These are phyloP conservation scores for Periophthalmus magnuspinnatus DNA, from an alignment of 2,797 vertebrate genomes.

Conservation along the genomic window DNA sequence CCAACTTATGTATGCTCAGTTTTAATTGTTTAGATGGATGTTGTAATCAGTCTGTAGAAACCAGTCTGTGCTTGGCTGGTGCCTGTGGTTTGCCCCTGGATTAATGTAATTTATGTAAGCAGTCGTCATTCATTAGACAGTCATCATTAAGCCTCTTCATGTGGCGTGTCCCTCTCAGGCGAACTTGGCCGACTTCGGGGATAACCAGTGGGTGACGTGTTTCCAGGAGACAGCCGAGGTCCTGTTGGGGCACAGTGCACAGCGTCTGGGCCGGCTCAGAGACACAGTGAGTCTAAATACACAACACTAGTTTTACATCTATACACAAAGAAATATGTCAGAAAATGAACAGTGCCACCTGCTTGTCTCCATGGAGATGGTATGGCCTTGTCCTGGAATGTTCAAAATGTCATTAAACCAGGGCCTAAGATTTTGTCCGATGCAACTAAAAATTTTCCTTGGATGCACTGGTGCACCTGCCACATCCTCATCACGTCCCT, in stretches of 20 bases:
- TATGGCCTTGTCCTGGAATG: too few relatives aligned
- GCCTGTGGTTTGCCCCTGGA: conserved; percentile 8
- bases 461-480: too few relatives aligned
- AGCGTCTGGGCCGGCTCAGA: conserved; percentile 86
- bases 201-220: conserved; percentile 97
- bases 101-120: conserved; percentile 12
- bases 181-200: conserved; percentile 90
- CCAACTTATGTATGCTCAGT: neutral
- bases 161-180: conserved; percentile 73
- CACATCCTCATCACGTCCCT: too few relatives aligned
- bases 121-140: conserved; percentile 20
- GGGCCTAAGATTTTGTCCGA: too few relatives aligned
- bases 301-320: conserved; percentile 17
- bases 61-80: neutral
- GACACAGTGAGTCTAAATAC: conserved; percentile 81
- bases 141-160: conserved; percentile 17
- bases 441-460: too few relatives aligned
- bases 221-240: conserved; percentile 93
- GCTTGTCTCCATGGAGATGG: too few relatives aligned
- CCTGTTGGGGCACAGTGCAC: conserved; percentile 86
- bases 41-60: neutral
- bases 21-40: neutral
- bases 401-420: too few relatives aligned
- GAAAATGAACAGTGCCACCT: neutral
- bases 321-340: neutral